A percentile compares a stretch with the other conserved stretches of the same genome.
Conservation (phyloP, 2,888 invertebrate genomes). For the Sesamia inferens region DNA sequence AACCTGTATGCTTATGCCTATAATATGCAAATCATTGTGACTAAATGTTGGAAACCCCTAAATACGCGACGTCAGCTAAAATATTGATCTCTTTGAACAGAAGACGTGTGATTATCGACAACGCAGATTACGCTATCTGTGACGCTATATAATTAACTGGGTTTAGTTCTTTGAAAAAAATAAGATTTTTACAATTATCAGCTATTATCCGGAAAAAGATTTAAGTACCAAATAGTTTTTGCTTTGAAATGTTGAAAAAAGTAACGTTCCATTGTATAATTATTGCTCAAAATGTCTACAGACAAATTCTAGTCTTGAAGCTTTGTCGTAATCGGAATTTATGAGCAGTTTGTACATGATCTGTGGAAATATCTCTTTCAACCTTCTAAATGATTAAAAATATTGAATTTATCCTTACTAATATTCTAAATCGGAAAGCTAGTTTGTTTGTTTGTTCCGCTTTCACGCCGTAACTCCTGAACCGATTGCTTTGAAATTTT, state of each 20-base stretch:
- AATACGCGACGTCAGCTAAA: background rate
- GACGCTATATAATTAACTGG: background rate
- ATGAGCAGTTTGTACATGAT: conserved; percentile 13
- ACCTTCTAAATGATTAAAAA: too few relatives aligned
- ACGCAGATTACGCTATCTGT: background rate
- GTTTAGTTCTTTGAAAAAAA: conserved; percentile 6
- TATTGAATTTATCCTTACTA: too few relatives aligned
- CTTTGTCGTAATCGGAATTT: conserved; percentile 14
- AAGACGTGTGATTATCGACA: background rate
- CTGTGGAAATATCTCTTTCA: conserved; percentile 19
- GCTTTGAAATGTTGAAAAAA: conserved; percentile 21
- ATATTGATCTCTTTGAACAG: background rate
- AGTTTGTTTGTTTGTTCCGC: too few relatives aligned
- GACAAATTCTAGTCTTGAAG: background rate
- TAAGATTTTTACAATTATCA: background rate
- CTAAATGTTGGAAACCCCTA: background rate
- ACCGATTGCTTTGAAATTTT: too few relatives aligned
- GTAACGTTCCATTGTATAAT: conserved; percentile 27
- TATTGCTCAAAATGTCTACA: conserved; percentile 23
- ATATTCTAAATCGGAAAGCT: too few relatives aligned
- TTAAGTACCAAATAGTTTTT: conserved; percentile 17
- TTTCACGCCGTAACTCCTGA: too few relatives aligned
- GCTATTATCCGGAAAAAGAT: background rate
- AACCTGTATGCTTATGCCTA: background rate
- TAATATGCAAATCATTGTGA: background rate